Base-by-base conservation (phyloP, 2,113 vertebrate species). In the Buteo buteo region DNA sequence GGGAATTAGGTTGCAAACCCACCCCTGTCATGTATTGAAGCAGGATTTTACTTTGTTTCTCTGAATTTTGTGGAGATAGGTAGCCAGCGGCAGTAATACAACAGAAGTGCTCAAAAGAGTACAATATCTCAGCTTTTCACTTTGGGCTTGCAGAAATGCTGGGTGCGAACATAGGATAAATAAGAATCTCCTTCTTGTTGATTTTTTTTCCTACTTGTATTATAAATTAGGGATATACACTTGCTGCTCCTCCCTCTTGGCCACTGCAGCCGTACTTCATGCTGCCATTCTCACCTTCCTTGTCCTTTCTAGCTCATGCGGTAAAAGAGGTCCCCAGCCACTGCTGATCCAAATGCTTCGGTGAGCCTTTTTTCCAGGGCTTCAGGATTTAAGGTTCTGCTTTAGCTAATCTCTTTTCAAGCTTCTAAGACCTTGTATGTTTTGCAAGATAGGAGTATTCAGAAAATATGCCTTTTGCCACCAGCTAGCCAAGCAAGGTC, bases 331-430 rank as follows among this genome's bases (percentile, higher is more conserved):
- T 96, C 95, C 93, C 95, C 38, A 96, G 93, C 34, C 82, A 77
- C 87, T 5, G 8, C 74, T 73, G 90, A 96, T 96, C 74, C 71
- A 88, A 95, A 94, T 83, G 84, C 82, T 91, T 77, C 9, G 2
- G 24, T 69, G 40, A 96, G 87, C 58, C 54, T 83, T 95, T 90
- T 94, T 93, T 83, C 58, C 55, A 85, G 45, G 52, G 77, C 70
- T 87, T 76, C 58, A 42, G 94, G 96, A 95, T 96, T 96, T 95
- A 85, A 86, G 78, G 82, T 93, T 91, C 67, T 95, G 91, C 86
- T 93, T 95, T 72, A 88, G 89, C 78, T 97, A 96, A 97, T 97
- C 97, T 95, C 78, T 93, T 95, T 93, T 82, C 82, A 93, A 90
- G 96, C 94, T 72, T 85, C 62, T 97, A 95, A 97, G 74, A 91